Evolutionary conservation across 2,113 vertebrate species (phyloP).

Genomic region (Delphinapterus leucas): DNA sequence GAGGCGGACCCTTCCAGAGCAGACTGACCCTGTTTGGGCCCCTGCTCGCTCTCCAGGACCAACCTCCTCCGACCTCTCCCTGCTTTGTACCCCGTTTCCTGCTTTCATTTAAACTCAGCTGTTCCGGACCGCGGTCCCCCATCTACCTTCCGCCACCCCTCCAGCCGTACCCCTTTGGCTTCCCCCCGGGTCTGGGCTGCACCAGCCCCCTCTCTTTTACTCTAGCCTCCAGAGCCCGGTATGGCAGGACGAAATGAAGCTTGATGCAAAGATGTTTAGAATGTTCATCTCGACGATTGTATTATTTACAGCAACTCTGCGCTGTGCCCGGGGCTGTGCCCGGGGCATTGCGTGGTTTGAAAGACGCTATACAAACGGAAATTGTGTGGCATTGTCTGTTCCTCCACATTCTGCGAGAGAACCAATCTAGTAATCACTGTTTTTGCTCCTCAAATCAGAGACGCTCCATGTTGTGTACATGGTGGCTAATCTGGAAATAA

Average conservation of each 20-base stretch:
- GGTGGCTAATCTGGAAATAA: constrained; percentile 68
- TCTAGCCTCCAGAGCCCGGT: neutral
- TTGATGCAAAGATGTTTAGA: constrained; percentile 61
- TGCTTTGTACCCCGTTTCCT: fast-evolving
- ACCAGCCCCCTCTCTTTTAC: neutral
- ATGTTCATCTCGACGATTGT: constrained; percentile 48
- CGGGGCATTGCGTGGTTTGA: constrained; percentile 62
- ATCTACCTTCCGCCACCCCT: neutral
- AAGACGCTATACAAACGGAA: constrained; percentile 70
- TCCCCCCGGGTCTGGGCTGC: neutral
- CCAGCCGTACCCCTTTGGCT: neutral
- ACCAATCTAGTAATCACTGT: constrained; percentile 71
- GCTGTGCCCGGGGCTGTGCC: constrained; percentile 56
- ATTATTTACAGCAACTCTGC: constrained; percentile 66
- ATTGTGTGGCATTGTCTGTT: constrained; percentile 68
- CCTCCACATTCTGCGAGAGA: constrained; percentile 51
- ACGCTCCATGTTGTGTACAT: constrained; percentile 57
- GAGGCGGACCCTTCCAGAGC: neutral
- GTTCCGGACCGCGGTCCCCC: neutral
- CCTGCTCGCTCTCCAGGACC: neutral
- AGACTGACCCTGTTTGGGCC: neutral
- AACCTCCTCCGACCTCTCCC: neutral
- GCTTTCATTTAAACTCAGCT: neutral
- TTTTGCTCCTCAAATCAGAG: constrained; percentile 64
- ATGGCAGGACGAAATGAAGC: neutral